Percentiles rank a stretch among this genome's conserved stretches.
Conservation (phyloP, 2,888 invertebrate genomes). For the Nomada ferruginata region DNA sequence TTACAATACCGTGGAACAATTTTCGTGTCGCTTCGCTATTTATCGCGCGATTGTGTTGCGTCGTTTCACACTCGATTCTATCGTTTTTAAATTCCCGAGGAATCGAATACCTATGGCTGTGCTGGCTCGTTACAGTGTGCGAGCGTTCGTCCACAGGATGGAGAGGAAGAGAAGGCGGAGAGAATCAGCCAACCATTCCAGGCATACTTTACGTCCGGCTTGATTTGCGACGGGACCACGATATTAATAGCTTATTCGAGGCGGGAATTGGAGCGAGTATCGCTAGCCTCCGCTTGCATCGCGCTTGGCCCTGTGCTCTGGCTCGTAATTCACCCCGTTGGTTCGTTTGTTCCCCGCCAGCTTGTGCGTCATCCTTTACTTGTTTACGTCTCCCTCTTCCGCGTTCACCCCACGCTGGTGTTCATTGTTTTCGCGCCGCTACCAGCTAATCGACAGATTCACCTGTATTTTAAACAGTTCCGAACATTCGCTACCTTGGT, state of each 20-base stretch:
- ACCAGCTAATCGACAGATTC: conserved; percentile 15
- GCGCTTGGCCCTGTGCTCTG: conserved; percentile 48
- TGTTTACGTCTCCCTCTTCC: conserved; percentile 49
- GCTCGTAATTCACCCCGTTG: conserved; percentile 25
- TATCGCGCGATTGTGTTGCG: neutral
- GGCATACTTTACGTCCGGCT: conserved; percentile 77
- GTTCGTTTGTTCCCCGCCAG: conserved; percentile 35
- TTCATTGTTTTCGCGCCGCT: conserved; percentile 19
- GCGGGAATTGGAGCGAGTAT: conserved; percentile 76
- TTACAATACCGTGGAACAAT: too few species aligned
- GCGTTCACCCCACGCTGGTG: neutral
- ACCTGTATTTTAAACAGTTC: neutral
- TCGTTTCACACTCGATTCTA: neutral
- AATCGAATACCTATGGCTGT: conserved; percentile 18
- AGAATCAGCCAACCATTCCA: conserved; percentile 69
- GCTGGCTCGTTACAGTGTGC: conserved; percentile 28
- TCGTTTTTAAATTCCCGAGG: conserved; percentile 12
- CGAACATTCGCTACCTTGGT: neutral
- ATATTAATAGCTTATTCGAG: conserved; percentile 77
- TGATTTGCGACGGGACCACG: conserved; percentile 74
- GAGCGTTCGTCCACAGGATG: conserved; percentile 18
- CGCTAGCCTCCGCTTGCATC: conserved; percentile 46
- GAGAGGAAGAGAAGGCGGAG: conserved; percentile 43
- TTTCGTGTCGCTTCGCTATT: too few species aligned
- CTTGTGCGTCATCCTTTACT: conserved; percentile 40